Percentiles rank a stretch among this genome's conserved stretches.
Evolutionary conservation across 1,140 invertebrate species (phyloP).

Genomic region (Drosophila leontia): DNA sequence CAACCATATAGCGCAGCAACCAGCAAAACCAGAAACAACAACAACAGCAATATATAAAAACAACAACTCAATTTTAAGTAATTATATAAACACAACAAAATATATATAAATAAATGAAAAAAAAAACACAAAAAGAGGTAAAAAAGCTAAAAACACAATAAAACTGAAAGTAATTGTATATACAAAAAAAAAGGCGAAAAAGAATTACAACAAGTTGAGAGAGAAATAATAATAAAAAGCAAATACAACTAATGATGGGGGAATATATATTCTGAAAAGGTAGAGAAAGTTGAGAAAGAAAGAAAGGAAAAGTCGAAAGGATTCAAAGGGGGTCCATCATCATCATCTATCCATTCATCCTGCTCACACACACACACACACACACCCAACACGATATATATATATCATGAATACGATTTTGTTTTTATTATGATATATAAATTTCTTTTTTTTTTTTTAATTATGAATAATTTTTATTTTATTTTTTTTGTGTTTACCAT

Average conservation of each 20-base stretch:
- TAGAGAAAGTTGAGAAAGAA: not conserved
- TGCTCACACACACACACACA: not conserved
- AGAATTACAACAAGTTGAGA: not conserved
- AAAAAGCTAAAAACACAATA: conserved; percentile 13
- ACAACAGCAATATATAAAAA: conserved; percentile 41
- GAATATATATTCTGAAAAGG: not conserved
- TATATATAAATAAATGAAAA: conserved; percentile 46
- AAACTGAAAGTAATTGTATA: conserved; percentile 2
- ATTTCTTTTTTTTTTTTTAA: conserved; percentile 21
- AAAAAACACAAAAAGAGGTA: conserved; percentile 16
- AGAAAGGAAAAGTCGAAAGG: not conserved
- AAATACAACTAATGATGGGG: conserved; percentile 4
- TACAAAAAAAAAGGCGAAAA: not conserved
- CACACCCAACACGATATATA: not conserved
- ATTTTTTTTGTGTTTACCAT: conserved; percentile 15
- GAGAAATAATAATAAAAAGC: conserved; percentile 14
- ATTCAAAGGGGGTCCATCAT: not conserved
- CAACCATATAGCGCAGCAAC: conserved; percentile 36
- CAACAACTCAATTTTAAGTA: conserved; percentile 56
- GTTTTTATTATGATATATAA: conserved; percentile 20
- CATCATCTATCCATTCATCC: not conserved
- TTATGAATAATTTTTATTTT: conserved; percentile 3
- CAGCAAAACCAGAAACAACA: conserved; percentile 8
- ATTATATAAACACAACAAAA: conserved; percentile 50
- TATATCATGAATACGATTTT: conserved; percentile 29